phyloP scores from a whole-genome alignment of 1,140 invertebrate genomes.

The Drosophila ercepeae region DNA sequence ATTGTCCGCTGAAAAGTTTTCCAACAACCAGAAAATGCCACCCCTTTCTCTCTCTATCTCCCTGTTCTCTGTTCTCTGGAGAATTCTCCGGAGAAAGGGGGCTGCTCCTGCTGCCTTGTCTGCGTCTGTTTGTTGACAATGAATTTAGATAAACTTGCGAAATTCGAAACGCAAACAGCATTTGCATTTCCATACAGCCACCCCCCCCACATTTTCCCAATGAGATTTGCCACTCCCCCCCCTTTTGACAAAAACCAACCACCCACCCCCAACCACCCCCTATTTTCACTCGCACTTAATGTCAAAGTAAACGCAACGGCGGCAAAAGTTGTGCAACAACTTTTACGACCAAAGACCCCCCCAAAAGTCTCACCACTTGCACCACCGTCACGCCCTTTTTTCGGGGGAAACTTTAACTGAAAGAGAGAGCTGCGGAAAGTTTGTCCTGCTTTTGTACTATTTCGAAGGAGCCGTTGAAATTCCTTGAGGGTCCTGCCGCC shows the following conservation, averaged over 20 bases:
- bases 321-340: constrained; percentile 70
- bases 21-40: constrained; percentile 44
- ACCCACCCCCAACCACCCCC: not conserved
- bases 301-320: constrained; percentile 67
- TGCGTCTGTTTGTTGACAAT: constrained; percentile 75
- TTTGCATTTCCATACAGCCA: constrained; percentile 76
- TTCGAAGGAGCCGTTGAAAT: constrained; percentile 74
- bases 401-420: constrained; percentile 66
- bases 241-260: not conserved
- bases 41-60: not conserved
- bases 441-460: constrained; percentile 71
- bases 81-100: constrained; percentile 1
- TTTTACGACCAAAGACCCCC: constrained; percentile 44
- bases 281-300: constrained; percentile 48
- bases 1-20: constrained; percentile 59
- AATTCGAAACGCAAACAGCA: constrained; percentile 78
- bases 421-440: constrained; percentile 72
- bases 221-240: constrained; percentile 21
- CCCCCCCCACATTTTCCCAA: not conserved
- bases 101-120: constrained; percentile 3
- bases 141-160: constrained; percentile 79
- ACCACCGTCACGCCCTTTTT: not conserved
- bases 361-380: constrained; percentile 13
- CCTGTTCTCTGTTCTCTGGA: not conserved
- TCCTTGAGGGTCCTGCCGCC: constrained; percentile 61